phyloP scores from a whole-genome alignment of 1,140 invertebrate species.

The Nephila pilipes region DNA sequence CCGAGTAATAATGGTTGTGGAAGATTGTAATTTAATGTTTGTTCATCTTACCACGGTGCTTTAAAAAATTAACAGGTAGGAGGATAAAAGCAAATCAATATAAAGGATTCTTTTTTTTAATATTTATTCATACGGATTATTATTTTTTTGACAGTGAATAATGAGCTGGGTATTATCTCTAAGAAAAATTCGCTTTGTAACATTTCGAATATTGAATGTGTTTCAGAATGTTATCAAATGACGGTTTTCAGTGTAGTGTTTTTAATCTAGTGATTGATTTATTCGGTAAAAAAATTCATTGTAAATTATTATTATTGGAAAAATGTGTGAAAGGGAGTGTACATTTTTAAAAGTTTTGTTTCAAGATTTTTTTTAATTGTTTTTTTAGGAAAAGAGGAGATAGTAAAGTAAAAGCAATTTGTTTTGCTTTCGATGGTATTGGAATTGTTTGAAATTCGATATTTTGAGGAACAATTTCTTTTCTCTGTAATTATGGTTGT shows the following conservation, averaged over 20 bases:
- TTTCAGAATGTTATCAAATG: not conserved
- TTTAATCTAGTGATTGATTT: not conserved
- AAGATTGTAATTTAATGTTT: conserved; percentile 61
- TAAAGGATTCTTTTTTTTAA: not conserved
- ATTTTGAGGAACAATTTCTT: no score
- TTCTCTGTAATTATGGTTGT: no score
- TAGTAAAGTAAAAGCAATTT: no score
- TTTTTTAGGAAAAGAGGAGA: no score
- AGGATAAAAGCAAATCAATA: conserved; percentile 51
- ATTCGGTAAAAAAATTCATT: not conserved
- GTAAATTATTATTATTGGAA: no score
- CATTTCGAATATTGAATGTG: not conserved
- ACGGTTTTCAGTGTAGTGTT: not conserved
- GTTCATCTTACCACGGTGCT: not conserved
- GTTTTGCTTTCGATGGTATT: no score
- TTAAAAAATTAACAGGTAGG: conserved; percentile 51
- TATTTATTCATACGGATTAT: not conserved
- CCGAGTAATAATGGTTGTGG: conserved; percentile 29
- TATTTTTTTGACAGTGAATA: conserved; percentile 15
- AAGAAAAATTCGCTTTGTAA: not conserved
- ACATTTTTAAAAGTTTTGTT: no score
- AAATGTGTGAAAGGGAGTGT: no score
- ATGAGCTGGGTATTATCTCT: conserved; percentile 21
- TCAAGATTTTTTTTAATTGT: no score
- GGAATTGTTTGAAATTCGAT: no score